Evolutionary conservation across 2,888 invertebrate genomes (phyloP).

Genomic region (Dinocampus coccinellae): DNA sequence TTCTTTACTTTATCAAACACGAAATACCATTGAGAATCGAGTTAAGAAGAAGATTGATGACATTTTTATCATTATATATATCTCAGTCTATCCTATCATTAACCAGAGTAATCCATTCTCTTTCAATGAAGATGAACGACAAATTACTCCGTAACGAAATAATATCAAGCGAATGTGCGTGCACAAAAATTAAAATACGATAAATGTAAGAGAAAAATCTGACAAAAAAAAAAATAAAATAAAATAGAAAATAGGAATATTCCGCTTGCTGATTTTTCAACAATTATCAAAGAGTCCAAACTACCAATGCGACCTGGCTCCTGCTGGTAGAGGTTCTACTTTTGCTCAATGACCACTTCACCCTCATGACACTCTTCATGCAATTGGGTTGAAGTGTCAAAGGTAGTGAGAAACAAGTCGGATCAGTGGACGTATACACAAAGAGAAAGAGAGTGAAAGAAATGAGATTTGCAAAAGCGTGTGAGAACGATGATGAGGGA

Average conservation of each 20-base stretch:
- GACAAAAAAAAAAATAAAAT: no score
- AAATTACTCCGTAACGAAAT: background rate
- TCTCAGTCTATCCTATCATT: no score
- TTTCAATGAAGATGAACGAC: background rate
- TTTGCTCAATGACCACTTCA: conserved; percentile 37
- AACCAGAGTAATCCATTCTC: background rate
- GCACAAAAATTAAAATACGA: no score
- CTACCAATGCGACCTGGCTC: no score
- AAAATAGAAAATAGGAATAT: no score
- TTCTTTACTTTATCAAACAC: background rate
- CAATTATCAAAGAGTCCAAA: conserved; percentile 27
- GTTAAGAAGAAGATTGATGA: background rate
- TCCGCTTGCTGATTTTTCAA: background rate
- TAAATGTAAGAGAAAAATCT: no score
- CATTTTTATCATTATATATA: background rate
- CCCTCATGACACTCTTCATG: conserved; percentile 42
- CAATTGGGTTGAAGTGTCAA: conserved; percentile 28
- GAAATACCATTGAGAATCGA: background rate
- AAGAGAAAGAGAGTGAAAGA: conserved; percentile 14
- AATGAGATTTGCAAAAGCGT: conserved; percentile 17
- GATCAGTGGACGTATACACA: conserved; percentile 30
- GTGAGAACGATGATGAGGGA: conserved; percentile 11
- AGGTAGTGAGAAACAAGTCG: conserved; percentile 18
- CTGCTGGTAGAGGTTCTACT: no score
- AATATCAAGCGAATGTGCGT: no score